Evolutionary conservation across 2,888 invertebrate species (phyloP), one percentile per base, ranked within the genome.

Genomic region (Nomada lathburiana): DNA sequence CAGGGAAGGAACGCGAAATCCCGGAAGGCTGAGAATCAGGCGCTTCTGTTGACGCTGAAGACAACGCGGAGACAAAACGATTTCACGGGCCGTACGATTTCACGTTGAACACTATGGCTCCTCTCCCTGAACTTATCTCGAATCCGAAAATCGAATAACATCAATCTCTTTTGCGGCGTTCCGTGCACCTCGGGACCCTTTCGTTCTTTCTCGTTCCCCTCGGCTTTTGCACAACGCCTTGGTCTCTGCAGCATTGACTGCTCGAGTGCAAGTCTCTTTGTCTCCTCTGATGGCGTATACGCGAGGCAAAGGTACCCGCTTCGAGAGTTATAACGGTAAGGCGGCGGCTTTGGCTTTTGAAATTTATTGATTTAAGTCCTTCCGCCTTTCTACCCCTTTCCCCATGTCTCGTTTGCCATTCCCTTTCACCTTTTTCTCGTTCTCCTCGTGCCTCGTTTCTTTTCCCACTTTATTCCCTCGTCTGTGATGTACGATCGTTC

Each of bases 361-460:
- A 88, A 91, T 91, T 91, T 91, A 91, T 91, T 89, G 91, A 91
- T 90, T 91, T 89, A 89, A 88, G 87, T 84, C 84, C 86, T 83
- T 89, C 85, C 84, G 81, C 86, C 86, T 81, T 82, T 72, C 78
- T 69, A 60, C 55, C 47, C 65, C 64, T 63, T 64, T 53, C 57
- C 72, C 73, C 80, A 16, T 23, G 69, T 69, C 76, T 52, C 75
- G 68, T 80, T 77, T 62, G 73, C 76, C 86, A 73, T 82, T 81
- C 77, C 76, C 74, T 69, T 71, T 71, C 69, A 69, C 71, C 77
- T 65, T 72, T 62, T 26, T 67, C 80, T 62, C 71, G 52, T 55
- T 62, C 62, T 36, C n/a, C 63, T 29, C 50, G 64, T 64, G 7
- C 52, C 67, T 57, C 68, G 52, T 57, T 57, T 55, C 44, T 76